Conservation (phyloP, 2,113 vertebrate genomes). For the Isichthys henryi region DNA sequence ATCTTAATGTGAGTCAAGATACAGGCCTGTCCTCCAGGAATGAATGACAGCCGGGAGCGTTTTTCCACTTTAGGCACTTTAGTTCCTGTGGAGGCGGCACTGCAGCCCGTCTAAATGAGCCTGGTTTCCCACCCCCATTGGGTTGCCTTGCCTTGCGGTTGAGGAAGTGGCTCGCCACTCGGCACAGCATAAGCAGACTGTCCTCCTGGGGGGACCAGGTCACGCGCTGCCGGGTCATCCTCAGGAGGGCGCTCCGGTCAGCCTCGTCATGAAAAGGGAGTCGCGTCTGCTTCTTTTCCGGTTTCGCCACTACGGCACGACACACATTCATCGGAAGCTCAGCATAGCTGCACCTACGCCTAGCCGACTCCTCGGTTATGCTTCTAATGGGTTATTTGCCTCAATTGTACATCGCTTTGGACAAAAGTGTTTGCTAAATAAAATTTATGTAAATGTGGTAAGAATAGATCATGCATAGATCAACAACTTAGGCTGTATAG, state of each 20-base stretch:
- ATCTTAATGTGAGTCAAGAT: not conserved
- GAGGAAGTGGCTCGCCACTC: slow-evolving; percentile 79
- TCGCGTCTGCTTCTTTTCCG: slow-evolving; percentile 41
- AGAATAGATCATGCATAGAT: not conserved
- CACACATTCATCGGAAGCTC: not conserved
- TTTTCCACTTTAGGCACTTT: too few species aligned
- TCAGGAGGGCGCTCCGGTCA: slow-evolving; percentile 76
- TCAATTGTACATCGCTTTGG: not conserved
- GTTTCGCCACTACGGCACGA: slow-evolving; percentile 22
- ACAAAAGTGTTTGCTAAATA: too few species aligned
- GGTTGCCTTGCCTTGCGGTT: slow-evolving; percentile 71
- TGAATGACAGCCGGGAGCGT: not conserved
- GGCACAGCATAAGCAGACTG: slow-evolving; percentile 85
- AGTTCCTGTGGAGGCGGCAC: too few species aligned
- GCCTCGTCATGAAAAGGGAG: slow-evolving; percentile 73
- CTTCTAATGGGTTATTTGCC: not conserved
- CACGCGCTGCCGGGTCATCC: slow-evolving; percentile 86
- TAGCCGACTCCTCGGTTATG: not conserved
- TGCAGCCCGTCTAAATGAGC: not conserved
- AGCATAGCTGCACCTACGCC: not conserved
- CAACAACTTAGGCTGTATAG: not conserved
- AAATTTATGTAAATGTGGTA: not conserved
- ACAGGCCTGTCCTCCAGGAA: not conserved
- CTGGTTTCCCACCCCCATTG: not conserved
- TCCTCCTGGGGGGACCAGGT: slow-evolving; percentile 84